Evolutionary conservation across 1,140 invertebrate species (phyloP).

Genomic region (Vanessa atalanta): DNA sequence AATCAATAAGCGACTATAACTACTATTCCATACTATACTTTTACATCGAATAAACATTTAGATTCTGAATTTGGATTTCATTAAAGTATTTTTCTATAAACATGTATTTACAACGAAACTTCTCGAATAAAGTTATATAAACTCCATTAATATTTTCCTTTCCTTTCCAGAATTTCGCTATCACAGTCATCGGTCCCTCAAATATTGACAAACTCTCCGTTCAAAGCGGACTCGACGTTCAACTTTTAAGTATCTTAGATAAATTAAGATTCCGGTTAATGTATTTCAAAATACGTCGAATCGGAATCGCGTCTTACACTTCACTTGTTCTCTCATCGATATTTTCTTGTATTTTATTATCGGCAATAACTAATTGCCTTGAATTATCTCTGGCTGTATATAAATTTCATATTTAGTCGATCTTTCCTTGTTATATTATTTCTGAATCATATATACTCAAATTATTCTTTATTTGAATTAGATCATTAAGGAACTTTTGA

Average conservation of each 20-base stretch:
- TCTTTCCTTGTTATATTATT: too few species aligned
- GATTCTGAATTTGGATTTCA: background rate
- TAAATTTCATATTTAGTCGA: too few species aligned
- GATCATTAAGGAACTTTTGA: too few species aligned
- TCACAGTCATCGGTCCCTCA: constrained; percentile 30
- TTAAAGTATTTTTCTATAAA: background rate
- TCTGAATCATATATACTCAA: too few species aligned
- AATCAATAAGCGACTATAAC: too few species aligned
- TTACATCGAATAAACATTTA: too few species aligned
- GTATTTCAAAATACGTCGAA: constrained; percentile 28
- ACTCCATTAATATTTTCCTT: constrained; percentile 31
- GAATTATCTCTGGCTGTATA: too few species aligned
- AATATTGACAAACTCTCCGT: constrained; percentile 33
- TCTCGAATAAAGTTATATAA: constrained; percentile 26
- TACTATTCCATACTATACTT: too few species aligned
- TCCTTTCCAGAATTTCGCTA: constrained; percentile 26
- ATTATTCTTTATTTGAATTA: too few species aligned
- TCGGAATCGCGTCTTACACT: background rate
- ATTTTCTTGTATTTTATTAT: background rate
- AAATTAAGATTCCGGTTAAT: constrained; percentile 45
- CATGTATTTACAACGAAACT: constrained; percentile 6
- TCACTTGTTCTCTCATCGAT: background rate
- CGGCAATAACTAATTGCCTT: too few species aligned
- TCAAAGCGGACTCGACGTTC: constrained; percentile 16
- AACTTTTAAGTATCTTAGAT: constrained; percentile 42